phyloP scores from a whole-genome alignment of 2,113 vertebrate species.

The Pitta sordida region DNA sequence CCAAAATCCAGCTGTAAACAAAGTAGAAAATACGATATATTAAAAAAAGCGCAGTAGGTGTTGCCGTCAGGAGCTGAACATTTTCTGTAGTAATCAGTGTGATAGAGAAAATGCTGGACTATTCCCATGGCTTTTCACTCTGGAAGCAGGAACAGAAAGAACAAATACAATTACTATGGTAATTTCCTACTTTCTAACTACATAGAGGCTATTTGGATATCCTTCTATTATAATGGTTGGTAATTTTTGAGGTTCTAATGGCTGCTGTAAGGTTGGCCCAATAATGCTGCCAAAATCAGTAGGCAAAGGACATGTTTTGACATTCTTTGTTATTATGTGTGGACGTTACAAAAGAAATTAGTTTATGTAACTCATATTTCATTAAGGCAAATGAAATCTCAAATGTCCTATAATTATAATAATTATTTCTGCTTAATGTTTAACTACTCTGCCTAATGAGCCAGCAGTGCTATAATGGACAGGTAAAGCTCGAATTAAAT shows the following conservation, averaged over 20 bases:
- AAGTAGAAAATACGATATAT: neutral
- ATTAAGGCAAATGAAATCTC: slow-evolving; percentile 43
- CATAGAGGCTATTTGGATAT: neutral
- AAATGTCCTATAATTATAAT: slow-evolving; percentile 51
- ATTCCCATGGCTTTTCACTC: neutral
- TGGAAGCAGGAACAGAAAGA: neutral
- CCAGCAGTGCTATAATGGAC: neutral
- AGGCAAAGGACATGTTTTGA: slow-evolving; percentile 33
- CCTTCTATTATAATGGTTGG: slow-evolving; percentile 4
- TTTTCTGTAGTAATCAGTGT: neutral
- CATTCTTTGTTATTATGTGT: neutral
- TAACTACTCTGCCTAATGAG: slow-evolving; percentile 61
- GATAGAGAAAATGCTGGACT: neutral
- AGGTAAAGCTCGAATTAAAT: slow-evolving; percentile 36
- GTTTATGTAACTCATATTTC: slow-evolving; percentile 43
- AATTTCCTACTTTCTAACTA: slow-evolving; percentile 36
- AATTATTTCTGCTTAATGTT: slow-evolving; percentile 62
- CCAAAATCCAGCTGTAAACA: neutral
- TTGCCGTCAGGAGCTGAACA: neutral
- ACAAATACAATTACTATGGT: neutral
- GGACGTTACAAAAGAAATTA: slow-evolving; percentile 13
- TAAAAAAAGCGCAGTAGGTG: too few relatives aligned
- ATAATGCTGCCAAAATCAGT: slow-evolving; percentile 20
- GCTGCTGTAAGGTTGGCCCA: neutral
- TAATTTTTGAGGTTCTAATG: slow-evolving; percentile 41